Evolutionary conservation across 2,113 vertebrate genomes (phyloP), one percentile per base, ranked within the genome.

Genomic region (Castor canadensis): DNA sequence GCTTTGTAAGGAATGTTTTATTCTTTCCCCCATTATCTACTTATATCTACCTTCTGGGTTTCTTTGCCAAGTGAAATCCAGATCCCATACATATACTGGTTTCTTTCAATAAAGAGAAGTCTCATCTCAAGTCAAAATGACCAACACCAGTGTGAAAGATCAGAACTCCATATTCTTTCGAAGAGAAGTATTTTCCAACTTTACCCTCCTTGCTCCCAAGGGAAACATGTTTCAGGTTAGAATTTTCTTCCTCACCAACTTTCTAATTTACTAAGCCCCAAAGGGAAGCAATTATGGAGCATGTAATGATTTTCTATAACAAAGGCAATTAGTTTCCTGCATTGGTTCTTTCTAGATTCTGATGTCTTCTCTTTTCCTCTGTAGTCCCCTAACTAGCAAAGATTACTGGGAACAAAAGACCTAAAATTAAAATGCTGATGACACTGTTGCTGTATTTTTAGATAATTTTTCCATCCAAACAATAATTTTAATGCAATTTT

Each of bases 161-260:
- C 17, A 95, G 35, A 88, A 93, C 5, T 76, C 72, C 11, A 19
- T 52, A 30, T 81, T 40, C 62, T 92, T 79, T 79, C 6, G 24
- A 87, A 87, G 16, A 67, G 38, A 97, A 89, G 35, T n/a, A 82
- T 75, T 85, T 94, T 95, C 40, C n/a, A 88, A 58, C 64, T 43
- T 38, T 7, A 47, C 38, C 20, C 43, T 58, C 24, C 32, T 6
- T 6, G 56, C 5, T 3, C 5, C 16, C 54, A 90, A 66, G 15
- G 0, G 40, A 75, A 26, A 58, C 13, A 20, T 73, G 30, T 26
- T 56, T 90, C n/a, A 71, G 22, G 17, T 69, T 91, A 40, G 1
- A 66, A 54, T 80, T 75, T 62, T 12, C 22, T 93, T 88, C 26
- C 8, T 56, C 15, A 16, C 13, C 30, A 96, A 20, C 13, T 87